These are phyloP conservation scores for Selene dorsalis DNA, from an alignment of 2,797 vertebrate genomes.

Conservation along the genomic window DNA sequence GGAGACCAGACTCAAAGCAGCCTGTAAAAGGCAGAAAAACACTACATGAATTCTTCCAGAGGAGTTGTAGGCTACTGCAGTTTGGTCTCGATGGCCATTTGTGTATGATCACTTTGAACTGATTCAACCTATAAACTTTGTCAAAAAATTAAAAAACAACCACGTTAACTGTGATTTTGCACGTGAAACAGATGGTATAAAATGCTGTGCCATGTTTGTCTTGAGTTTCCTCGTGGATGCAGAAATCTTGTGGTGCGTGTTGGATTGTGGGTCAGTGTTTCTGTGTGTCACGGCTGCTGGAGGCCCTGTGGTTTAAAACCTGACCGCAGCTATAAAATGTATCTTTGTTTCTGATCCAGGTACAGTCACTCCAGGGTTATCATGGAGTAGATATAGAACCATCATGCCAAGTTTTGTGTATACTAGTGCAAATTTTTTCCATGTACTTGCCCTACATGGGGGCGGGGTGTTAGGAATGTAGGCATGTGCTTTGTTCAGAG, in stretches of 20 bases:
- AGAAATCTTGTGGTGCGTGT: slow-evolving; percentile 6
- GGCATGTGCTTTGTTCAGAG: slow-evolving; percentile 11
- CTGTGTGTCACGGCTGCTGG: slow-evolving; percentile 18
- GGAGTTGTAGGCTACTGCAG: neutral
- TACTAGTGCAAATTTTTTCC: neutral
- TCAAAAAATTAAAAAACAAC: neutral
- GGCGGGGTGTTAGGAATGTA: neutral
- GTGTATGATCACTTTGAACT: neutral
- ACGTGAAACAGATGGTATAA: neutral
- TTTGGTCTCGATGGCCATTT: neutral
- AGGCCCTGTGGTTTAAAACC: slow-evolving; percentile 19
- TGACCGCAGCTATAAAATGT: neutral
- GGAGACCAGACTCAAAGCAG: slow-evolving; percentile 46
- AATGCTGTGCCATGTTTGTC: slow-evolving; percentile 1
- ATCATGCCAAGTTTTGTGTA: neutral
- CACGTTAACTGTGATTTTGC: neutral
- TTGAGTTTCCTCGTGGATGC: slow-evolving; percentile 12
- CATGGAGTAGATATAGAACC: neutral
- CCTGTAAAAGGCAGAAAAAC: slow-evolving; percentile 29
- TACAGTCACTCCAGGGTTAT: slow-evolving; percentile 3
- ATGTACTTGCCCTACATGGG: neutral
- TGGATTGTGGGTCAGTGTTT: slow-evolving; percentile 43
- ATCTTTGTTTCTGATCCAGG: neutral
- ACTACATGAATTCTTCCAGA: neutral
- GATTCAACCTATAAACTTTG: neutral